Evolutionary conservation across 2,113 vertebrate genomes (phyloP), one percentile per base, ranked within the genome.

Genomic region (Maylandia zebra): DNA sequence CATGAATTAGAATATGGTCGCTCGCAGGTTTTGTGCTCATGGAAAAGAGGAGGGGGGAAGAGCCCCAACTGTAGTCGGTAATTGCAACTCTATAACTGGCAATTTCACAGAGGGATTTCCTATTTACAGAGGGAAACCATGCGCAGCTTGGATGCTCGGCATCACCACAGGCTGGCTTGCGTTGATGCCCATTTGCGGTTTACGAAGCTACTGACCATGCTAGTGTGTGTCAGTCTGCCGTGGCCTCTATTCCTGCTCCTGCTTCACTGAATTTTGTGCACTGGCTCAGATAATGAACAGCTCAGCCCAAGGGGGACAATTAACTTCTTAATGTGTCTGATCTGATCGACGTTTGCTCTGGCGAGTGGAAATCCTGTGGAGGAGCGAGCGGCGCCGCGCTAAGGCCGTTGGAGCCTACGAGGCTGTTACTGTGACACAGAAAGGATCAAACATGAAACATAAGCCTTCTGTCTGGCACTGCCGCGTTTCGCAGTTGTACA

Each of bases 271-370:
- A 57, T 69, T 66, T 64, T 80, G 83, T 90, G 91, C 90, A 88
- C 86, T 86, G 81, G 88, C 86, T 94, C 87, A 89, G 88, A 94
- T 94, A 94, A 94, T 90, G 88, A 94, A 91, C 83, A 87, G 89
- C 59, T 55, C 79, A 71, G 87, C 92, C 93, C 92, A 79, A 91
- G 88, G 92, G 94, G 94, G 92, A 78, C 91, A 94, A 95, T 94
- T 95, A 94, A 90, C 93, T 85, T 84, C 90, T 91, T 94, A 95
- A 95, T 94, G 91, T 86, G 87, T 94, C 90, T 93, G 90, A 95
- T 94, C 87, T 95, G 92, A 95, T 92, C 10, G 90, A 89, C 61
- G 59, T 82, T 90, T 84, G 84, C 91, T 87, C 82, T 85, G 38
- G 84, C 53, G 86, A 85, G 84, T 71, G 92, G 64, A 81, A 78